These are phyloP conservation scores for Coracias cyanogaster DNA, from an alignment of 2,797 vertebrate genomes.

Conservation along the genomic window DNA sequence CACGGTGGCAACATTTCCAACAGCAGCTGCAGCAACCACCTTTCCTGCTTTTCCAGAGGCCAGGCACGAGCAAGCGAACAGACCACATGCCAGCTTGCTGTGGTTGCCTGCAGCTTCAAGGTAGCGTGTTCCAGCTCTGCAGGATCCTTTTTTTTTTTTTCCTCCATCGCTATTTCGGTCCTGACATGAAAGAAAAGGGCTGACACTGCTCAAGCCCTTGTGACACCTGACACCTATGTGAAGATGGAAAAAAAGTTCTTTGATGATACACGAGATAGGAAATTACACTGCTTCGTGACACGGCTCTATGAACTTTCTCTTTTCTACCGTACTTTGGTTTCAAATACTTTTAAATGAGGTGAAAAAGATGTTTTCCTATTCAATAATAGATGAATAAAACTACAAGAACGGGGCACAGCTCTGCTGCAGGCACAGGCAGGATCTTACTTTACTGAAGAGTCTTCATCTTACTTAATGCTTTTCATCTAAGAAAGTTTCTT, in stretches of 20 bases:
- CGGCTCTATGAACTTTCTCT: background rate
- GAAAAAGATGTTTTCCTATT: background rate
- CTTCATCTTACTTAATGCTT: background rate
- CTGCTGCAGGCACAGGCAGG: background rate
- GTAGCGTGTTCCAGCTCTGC: background rate
- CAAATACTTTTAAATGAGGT: background rate
- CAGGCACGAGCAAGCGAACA: background rate
- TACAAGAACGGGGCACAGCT: fast-evolving
- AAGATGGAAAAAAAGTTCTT: background rate
- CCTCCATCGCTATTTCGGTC: background rate
- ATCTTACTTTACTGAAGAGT: background rate
- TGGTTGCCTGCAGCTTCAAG: conserved; percentile 2
- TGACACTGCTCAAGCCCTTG: background rate
- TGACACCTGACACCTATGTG: background rate
- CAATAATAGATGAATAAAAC: background rate
- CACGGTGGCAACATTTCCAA: conserved; percentile 15
- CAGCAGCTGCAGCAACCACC: background rate
- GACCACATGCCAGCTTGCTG: background rate
- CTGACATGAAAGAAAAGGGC: background rate
- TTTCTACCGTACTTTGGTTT: background rate
- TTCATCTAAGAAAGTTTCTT: background rate
- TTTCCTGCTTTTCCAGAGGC: conserved; percentile 20
- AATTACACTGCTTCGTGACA: background rate
- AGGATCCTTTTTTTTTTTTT: background rate
- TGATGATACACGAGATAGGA: background rate